Evolutionary conservation across 2,888 invertebrate genomes (phyloP), one percentile per base, ranked within the genome.

Genomic region (Barypeithes pellucidus): DNA sequence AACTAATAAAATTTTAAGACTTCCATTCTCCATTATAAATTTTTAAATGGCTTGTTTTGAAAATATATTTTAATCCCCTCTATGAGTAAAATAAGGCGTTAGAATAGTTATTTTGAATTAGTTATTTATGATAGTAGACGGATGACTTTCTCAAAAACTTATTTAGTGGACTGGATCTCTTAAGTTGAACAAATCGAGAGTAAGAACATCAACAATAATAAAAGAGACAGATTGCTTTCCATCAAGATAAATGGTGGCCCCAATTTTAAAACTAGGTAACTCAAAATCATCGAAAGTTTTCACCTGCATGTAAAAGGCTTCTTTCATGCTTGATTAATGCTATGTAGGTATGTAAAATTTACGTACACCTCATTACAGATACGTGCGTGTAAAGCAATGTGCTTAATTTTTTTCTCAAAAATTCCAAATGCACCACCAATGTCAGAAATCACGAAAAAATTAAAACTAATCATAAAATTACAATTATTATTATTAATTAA

Each of bases 271-370:
- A 50, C 52, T 65, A 65, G 65, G 65, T 50, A 39, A 65, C 36
- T 65, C 50, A 61, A 74, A 67, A 74, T 43, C 62, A 74, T 71
- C 71, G 71, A 74, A 71, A 74, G 71, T 74, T 74, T 66, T 71
- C 47, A 24, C 52, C 12, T 45, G 61, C 9, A 1, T 18, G 54
- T 33, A 33, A 57, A 29, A 29, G 12, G 54, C 5, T 14, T 29
- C 33, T 54, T 33, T 54, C 8, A 33, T 18, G 4, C 33, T 57
- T 57, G 9, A 33, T 54, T 12, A 39, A 2, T 29, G 3, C 2
- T 29, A 29, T 9, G 9, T 39, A 39, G 5, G 5, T 11, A 9
- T 39, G 36, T 39, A 39, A 39, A 39, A 39, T 24, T 4, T 36
- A 36, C 9, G 8, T 36, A 36, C 36, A 36, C 33, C 33, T 33